A percentile compares a stretch with the other conserved stretches of the same genome.
Conservation (phyloP, 2,797 vertebrate genomes). For the Anguilla pacifica region DNA sequence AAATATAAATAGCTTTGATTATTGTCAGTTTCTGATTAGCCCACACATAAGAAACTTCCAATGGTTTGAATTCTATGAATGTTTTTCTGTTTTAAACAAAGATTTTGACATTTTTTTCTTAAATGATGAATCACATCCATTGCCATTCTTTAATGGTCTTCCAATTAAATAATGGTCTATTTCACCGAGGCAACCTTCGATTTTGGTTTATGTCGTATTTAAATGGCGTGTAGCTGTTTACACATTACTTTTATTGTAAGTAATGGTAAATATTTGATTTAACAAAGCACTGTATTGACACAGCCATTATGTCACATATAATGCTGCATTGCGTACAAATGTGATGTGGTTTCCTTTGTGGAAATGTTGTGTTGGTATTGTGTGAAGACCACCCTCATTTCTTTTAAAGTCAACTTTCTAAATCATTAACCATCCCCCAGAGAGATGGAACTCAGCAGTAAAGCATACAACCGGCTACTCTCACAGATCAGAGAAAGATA, state of each 20-base stretch:
- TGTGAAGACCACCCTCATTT: background rate
- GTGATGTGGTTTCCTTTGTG: background rate
- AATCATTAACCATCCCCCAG: background rate
- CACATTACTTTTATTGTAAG: background rate
- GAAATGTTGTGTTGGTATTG: background rate
- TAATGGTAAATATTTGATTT: background rate
- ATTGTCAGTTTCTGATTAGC: too few species aligned
- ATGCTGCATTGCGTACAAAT: background rate
- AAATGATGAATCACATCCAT: background rate
- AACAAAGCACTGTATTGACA: slow-evolving; percentile 1
- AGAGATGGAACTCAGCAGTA: background rate
- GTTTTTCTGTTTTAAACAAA: too few species aligned
- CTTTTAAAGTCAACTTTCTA: background rate
- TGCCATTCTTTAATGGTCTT: background rate
- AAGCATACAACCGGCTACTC: background rate
- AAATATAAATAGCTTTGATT: too few species aligned
- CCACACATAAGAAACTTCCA: too few species aligned
- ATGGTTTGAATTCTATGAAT: too few species aligned
- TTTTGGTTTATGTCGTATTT: background rate
- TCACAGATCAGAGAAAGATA: background rate
- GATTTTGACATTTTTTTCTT: background rate
- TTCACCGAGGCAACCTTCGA: background rate
- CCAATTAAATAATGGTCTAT: background rate
- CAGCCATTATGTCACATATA: background rate
- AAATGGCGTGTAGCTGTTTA: background rate